Conservation (phyloP, 1,140 invertebrate species). For the Drosophila athabasca region DNA sequence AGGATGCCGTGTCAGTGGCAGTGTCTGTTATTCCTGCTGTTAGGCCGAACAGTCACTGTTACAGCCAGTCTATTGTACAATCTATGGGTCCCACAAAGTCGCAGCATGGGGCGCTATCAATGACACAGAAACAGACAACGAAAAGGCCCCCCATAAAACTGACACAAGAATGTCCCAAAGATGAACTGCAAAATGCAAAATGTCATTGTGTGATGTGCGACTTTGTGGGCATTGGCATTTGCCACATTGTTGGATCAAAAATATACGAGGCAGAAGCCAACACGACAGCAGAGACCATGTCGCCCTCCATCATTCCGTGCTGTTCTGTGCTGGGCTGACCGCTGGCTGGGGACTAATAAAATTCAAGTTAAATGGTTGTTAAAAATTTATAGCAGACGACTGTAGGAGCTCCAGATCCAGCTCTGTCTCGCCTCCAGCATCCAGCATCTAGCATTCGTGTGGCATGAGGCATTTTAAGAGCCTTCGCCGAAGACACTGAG, state of each 20-base stretch:
- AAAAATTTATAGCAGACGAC: constrained; percentile 72
- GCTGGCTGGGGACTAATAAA: constrained; percentile 75
- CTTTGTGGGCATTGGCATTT: constrained; percentile 44
- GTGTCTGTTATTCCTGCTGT: constrained; percentile 2
- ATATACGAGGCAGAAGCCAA: constrained; percentile 30
- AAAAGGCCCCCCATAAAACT: constrained; percentile 18
- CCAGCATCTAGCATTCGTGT: no score
- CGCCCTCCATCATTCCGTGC: no score
- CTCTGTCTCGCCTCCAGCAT: no score
- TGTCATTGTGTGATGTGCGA: constrained; percentile 58
- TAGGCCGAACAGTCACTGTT: constrained; percentile 8
- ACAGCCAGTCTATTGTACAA: constrained; percentile 13
- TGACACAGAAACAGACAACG: constrained; percentile 34
- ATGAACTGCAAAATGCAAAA: constrained; percentile 51
- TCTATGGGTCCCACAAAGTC: constrained; percentile 9
- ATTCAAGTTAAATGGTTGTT: constrained; percentile 83
- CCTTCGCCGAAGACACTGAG: no score
- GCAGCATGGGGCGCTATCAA: constrained; percentile 27
- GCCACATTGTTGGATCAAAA: constrained; percentile 37
- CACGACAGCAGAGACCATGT: constrained; percentile 27
- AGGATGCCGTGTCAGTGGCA: background rate
- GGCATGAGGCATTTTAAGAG: no score
- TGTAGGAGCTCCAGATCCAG: no score
- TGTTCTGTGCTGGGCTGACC: constrained; percentile 19
- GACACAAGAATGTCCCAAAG: constrained; percentile 13